A percentile compares a stretch with the other conserved stretches of the same genome.
These are phyloP conservation scores for Distichodus sexfasciatus DNA, from an alignment of 2,797 vertebrate species.

Conservation along the genomic window DNA sequence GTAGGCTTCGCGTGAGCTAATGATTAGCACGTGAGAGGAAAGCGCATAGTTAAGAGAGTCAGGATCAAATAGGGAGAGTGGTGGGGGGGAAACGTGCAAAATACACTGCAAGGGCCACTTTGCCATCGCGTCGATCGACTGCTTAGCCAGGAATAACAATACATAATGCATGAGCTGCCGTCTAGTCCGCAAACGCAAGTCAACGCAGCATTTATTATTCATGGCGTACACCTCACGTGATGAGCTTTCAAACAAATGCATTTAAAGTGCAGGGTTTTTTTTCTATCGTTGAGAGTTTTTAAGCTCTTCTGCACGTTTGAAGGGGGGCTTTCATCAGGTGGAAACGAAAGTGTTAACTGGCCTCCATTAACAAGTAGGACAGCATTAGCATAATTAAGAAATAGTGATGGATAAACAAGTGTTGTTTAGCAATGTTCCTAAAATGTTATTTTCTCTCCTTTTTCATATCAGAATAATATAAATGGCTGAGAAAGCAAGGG, in stretches of 20 bases:
- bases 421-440: too few species aligned
- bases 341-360: slow-evolving; percentile 19
- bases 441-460: background rate
- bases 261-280: slow-evolving; percentile 39
- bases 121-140: slow-evolving; percentile 41
- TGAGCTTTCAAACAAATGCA: slow-evolving; percentile 54
- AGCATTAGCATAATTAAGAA: slow-evolving; percentile 18
- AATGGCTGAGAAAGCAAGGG: slow-evolving; percentile 8
- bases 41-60: slow-evolving; percentile 10
- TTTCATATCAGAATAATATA: background rate
- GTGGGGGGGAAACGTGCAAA: slow-evolving; percentile 40
- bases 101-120: slow-evolving; percentile 50
- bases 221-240: slow-evolving; percentile 57
- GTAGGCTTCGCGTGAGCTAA: slow-evolving; percentile 31
- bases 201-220: slow-evolving; percentile 63
- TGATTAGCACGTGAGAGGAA: slow-evolving; percentile 43
- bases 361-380: slow-evolving; percentile 16
- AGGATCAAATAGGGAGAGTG: slow-evolving; percentile 42
- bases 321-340: background rate
- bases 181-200: slow-evolving; percentile 57
- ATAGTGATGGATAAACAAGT: background rate
- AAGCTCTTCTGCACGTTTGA: slow-evolving; percentile 10
- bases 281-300: slow-evolving; percentile 18
- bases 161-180: slow-evolving; percentile 59
- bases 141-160: slow-evolving; percentile 62